phyloP scores from a whole-genome alignment of 2,113 vertebrate genomes.

The Eupsittula cactorum region DNA sequence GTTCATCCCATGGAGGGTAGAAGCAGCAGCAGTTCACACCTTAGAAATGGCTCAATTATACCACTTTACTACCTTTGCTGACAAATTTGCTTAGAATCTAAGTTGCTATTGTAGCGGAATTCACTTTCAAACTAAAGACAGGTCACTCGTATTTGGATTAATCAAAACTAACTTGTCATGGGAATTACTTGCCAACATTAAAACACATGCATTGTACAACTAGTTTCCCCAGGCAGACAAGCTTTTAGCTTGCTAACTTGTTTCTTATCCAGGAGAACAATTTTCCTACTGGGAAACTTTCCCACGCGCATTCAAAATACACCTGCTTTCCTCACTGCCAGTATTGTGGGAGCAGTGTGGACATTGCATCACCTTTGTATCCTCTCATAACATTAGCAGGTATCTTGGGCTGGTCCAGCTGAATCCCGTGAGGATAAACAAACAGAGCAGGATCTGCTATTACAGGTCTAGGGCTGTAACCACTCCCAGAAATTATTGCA shows the following conservation, averaged over 20 bases:
- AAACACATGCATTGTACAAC: background rate
- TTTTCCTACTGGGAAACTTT: background rate
- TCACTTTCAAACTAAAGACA: background rate
- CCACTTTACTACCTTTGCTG: background rate
- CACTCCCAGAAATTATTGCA: background rate
- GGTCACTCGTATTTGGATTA: background rate
- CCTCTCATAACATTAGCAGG: background rate
- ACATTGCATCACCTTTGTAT: background rate
- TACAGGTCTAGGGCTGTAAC: background rate
- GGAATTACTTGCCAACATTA: background rate
- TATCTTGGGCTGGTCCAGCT: background rate
- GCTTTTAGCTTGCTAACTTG: background rate
- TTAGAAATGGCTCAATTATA: background rate
- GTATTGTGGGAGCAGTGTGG: background rate
- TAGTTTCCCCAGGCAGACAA: background rate
- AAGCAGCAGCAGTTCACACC: background rate
- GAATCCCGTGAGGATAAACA: background rate
- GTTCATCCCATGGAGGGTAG: background rate
- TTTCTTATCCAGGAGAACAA: background rate
- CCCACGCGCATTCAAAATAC: background rate
- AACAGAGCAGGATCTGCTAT: background rate
- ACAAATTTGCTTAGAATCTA: background rate
- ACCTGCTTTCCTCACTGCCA: background rate
- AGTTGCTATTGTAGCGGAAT: background rate
- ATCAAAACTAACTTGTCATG: background rate